Conservation (phyloP, 2,888 invertebrate genomes). For the Idaea aversata region DNA sequence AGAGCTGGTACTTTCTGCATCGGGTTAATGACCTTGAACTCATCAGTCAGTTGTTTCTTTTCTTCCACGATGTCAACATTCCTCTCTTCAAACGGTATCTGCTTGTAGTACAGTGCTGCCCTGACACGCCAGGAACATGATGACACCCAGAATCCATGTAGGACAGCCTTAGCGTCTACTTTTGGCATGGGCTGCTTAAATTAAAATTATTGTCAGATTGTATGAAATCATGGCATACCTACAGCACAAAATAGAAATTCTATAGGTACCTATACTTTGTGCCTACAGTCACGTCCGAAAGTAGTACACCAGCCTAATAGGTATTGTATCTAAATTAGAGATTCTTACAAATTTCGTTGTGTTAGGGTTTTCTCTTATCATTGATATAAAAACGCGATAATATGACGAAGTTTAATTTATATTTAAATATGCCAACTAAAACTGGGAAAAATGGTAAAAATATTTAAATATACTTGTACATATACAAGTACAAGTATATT, state of each 20-base stretch:
- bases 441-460: too few relatives aligned
- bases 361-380: too few relatives aligned
- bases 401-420: too few relatives aligned
- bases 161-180: constrained; percentile 45
- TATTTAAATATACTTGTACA: too few relatives aligned
- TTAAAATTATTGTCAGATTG: not conserved
- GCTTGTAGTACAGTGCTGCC: constrained; percentile 59
- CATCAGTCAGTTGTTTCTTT: constrained; percentile 48
- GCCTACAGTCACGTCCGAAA: too few relatives aligned
- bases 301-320: too few relatives aligned
- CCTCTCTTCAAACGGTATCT: constrained; percentile 56
- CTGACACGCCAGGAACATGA: constrained; percentile 82
- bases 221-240: not conserved
- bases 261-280: too few relatives aligned
- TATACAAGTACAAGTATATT: too few relatives aligned
- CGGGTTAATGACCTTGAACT: constrained; percentile 62
- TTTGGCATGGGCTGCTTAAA: constrained; percentile 16
- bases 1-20: constrained; percentile 71
- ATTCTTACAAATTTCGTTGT: too few relatives aligned
- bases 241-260: not conserved
- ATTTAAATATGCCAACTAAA: too few relatives aligned
- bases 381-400: too few relatives aligned
- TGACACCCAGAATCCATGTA: constrained; percentile 80
- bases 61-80: constrained; percentile 57
- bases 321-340: too few relatives aligned